phyloP scores from a whole-genome alignment of 2,888 invertebrate genomes.

The Lasioglossum villosulum region DNA sequence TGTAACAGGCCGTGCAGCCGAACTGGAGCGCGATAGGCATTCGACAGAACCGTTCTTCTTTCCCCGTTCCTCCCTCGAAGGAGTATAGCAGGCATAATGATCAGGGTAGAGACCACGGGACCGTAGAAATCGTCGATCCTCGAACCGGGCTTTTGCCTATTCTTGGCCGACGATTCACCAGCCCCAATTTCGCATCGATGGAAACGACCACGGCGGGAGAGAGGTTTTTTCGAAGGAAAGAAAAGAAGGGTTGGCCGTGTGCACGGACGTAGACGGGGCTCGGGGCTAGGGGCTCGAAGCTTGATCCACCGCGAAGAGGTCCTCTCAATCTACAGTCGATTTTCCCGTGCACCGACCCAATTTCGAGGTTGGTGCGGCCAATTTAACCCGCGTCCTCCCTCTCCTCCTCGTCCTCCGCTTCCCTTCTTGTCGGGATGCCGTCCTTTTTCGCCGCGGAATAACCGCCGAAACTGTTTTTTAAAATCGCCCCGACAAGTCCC shows the following conservation, averaged over 20 bases:
- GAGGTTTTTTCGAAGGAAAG: background rate
- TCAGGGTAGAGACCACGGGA: conserved; percentile 24
- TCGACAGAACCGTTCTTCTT: conserved; percentile 53
- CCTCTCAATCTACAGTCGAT: conserved; percentile 73
- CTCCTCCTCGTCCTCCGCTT: conserved; percentile 38
- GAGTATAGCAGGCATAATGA: conserved; percentile 46
- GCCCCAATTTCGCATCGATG: conserved; percentile 72
- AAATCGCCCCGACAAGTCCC: conserved; percentile 7
- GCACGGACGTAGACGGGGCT: background rate
- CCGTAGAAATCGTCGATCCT: conserved; percentile 55
- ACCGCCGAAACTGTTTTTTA: conserved; percentile 61
- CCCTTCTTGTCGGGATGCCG: conserved; percentile 47
- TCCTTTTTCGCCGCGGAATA: conserved; percentile 14
- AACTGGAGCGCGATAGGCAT: conserved; percentile 59
- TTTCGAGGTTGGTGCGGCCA: conserved; percentile 68
- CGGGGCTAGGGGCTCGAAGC: conserved; percentile 11
- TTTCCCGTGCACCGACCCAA: conserved; percentile 74
- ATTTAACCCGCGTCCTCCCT: conserved; percentile 62
- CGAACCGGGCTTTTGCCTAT: conserved; percentile 42
- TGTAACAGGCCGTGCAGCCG: conserved; percentile 40
- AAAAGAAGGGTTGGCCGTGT: background rate
- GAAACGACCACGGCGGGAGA: conserved; percentile 42
- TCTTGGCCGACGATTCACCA: conserved; percentile 62
- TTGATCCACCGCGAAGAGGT: conserved; percentile 52
- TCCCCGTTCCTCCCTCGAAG: conserved; percentile 29